A percentile compares a stretch with the other conserved stretches of the same genome.
These are phyloP conservation scores for Xenus cinereus DNA, from an alignment of 2,113 vertebrate species.

Conservation along the genomic window DNA sequence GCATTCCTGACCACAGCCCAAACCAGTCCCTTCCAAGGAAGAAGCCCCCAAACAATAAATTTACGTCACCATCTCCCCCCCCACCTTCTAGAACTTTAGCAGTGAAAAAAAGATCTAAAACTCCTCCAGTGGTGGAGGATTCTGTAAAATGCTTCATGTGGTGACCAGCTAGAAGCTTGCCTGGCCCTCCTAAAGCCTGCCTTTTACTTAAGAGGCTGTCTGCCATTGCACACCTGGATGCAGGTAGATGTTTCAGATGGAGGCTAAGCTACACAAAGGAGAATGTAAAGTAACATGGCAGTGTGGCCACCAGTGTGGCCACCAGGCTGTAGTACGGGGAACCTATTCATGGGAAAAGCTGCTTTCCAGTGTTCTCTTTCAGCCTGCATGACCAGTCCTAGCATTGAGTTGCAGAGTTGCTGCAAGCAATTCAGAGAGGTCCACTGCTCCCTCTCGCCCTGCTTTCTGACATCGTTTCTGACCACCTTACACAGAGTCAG, in stretches of 20 bases:
- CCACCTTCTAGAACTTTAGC: background rate
- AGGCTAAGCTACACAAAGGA: background rate
- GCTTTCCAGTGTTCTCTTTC: background rate
- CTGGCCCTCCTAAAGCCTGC: background rate
- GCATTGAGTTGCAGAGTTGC: accelerated
- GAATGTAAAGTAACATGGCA: background rate
- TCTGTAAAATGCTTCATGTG: background rate
- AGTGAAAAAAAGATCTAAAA: background rate
- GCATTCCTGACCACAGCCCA: background rate
- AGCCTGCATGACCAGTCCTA: background rate
- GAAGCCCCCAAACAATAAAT: background rate
- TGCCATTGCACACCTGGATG: background rate
- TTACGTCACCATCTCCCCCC: accelerated
- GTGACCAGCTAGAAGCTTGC: background rate
- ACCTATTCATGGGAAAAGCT: background rate
- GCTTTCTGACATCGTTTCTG: background rate
- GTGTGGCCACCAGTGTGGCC: background rate
- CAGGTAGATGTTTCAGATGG: background rate
- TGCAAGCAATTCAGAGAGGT: background rate
- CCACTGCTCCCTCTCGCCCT: background rate
- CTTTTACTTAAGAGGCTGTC: background rate
- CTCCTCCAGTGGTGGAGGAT: background rate
- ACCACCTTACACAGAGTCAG: accelerated
- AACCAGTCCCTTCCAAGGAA: background rate
- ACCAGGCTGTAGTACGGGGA: background rate